These are phyloP conservation scores for Pachliopta kotzebuea DNA, from an alignment of 2,888 invertebrate species.

Conservation along the genomic window DNA sequence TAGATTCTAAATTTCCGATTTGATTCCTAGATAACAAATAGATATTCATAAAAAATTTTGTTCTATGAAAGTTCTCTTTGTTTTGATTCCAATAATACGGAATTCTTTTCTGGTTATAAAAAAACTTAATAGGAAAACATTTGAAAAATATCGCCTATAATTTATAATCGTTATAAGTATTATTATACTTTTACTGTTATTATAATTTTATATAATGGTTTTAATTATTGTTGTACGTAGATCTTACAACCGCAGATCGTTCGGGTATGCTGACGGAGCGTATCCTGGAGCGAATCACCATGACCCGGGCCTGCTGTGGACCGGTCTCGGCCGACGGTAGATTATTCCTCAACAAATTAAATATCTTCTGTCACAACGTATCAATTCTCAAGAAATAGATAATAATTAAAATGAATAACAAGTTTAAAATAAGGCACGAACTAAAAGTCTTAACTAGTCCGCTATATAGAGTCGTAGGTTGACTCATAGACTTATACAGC, in stretches of 20 bases:
- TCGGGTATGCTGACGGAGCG: slow-evolving; percentile 78
- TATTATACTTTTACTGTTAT: too few species aligned
- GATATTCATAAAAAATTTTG: too few species aligned
- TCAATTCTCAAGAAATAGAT: not conserved
- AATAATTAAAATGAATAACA: not conserved
- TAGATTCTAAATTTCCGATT: too few species aligned
- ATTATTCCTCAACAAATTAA: slow-evolving; percentile 11
- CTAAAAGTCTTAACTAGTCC: not conserved
- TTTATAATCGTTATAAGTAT: too few species aligned
- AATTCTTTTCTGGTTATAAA: too few species aligned
- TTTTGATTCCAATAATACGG: too few species aligned
- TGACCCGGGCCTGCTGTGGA: slow-evolving; percentile 84
- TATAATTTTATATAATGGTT: not conserved
- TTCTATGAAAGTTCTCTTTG: too few species aligned
- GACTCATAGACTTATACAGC: slow-evolving; percentile 9
- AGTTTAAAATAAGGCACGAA: not conserved
- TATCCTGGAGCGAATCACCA: slow-evolving; percentile 82
- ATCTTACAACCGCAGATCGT: slow-evolving; percentile 81
- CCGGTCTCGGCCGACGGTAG: slow-evolving; percentile 80
- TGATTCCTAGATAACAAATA: too few species aligned
- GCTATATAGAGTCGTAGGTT: not conserved
- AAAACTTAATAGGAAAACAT: too few species aligned
- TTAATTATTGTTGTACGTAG: slow-evolving; percentile 68
- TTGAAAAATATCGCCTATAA: too few species aligned
- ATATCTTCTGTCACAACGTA: not conserved